These are phyloP conservation scores for Thereva nobilitata DNA, from an alignment of 2,888 invertebrate species.

Conservation along the genomic window DNA sequence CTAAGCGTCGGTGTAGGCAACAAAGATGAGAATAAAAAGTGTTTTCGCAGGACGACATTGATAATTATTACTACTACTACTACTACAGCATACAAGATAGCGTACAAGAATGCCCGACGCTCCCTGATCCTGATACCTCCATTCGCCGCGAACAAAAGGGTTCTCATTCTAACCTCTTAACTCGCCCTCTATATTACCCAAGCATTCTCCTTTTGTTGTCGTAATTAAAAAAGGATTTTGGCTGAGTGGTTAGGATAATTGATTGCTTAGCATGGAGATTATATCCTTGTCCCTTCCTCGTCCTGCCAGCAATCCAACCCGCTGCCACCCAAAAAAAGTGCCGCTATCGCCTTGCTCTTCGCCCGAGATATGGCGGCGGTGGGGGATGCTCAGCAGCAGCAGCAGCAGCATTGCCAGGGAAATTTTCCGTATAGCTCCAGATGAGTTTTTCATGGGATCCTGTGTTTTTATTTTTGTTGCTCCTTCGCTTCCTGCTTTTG, in stretches of 20 bases:
- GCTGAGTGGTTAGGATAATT: slow-evolving; percentile 40
- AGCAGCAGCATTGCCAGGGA: no score
- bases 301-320: no score
- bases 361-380: no score
- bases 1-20: no score
- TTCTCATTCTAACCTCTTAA: slow-evolving; percentile 5
- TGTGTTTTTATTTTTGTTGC: neutral
- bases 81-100: no score
- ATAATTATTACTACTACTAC: no score
- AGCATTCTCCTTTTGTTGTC: slow-evolving; percentile 27
- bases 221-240: slow-evolving; percentile 41
- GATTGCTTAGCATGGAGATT: slow-evolving; percentile 38
- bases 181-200: slow-evolving; percentile 6
- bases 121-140: neutral
- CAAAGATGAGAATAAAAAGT: no score
- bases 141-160: neutral
- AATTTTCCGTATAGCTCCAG: neutral
- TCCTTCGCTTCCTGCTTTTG: neutral
- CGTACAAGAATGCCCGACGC: no score
- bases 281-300: neutral
- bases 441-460: slow-evolving; percentile 16
- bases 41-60: no score
- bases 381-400: no score
- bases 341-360: no score
- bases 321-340: no score